Conservation (phyloP, 92 coral and sea anemone genomes). For the Siderastrea siderea region DNA sequence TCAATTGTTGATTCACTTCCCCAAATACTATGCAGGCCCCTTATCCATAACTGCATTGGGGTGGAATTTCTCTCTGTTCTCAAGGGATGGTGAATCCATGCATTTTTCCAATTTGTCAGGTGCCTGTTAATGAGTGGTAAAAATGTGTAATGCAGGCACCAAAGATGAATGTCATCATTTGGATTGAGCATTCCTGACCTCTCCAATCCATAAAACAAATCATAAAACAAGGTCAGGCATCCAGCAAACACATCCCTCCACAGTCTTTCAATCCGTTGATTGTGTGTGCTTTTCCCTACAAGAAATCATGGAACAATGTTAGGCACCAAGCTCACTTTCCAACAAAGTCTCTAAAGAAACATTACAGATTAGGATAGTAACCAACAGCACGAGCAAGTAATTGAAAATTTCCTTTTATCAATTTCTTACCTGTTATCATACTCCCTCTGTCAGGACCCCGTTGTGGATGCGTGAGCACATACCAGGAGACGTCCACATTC, state of each 20-base stretch:
- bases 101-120: slow-evolving; percentile 72
- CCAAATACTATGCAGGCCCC: slow-evolving; percentile 63
- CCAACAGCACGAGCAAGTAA: neutral
- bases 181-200: slow-evolving; percentile 47
- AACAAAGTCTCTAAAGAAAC: no score
- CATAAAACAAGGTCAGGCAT: slow-evolving; percentile 46
- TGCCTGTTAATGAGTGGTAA: slow-evolving; percentile 68
- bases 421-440: slow-evolving; percentile 63
- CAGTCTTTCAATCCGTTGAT: slow-evolving; percentile 60
- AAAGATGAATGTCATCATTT: slow-evolving; percentile 62
- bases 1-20: slow-evolving; percentile 32
- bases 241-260: slow-evolving; percentile 69
- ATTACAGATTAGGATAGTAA: neutral
- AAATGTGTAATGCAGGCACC: slow-evolving; percentile 72
- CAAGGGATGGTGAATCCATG: slow-evolving; percentile 72
- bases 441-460: slow-evolving; percentile 66
- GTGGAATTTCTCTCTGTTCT: slow-evolving; percentile 57
- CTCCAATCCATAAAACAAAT: slow-evolving; percentile 52
- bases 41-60: slow-evolving; percentile 75
- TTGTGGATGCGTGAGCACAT: slow-evolving; percentile 58
- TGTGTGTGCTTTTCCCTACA: slow-evolving; percentile 75
- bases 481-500: slow-evolving; percentile 63
- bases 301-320: neutral
- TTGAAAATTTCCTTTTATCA: neutral
- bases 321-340: no score